Conservation (phyloP, 2,113 vertebrate genomes). For the Passerina amoena region DNA sequence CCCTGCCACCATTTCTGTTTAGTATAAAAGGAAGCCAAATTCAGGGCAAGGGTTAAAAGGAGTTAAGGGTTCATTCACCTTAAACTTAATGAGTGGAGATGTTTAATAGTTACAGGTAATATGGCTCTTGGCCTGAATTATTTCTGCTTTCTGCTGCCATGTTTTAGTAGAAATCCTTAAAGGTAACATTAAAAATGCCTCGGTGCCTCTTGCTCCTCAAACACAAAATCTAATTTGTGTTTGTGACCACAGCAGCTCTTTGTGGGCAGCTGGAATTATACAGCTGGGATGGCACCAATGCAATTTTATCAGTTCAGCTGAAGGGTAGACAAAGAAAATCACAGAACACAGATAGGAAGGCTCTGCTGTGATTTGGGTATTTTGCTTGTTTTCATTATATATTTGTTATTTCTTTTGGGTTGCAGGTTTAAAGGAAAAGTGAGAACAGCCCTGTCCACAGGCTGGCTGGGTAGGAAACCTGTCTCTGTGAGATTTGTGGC, state of each 20-base stretch:
- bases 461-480: neutral
- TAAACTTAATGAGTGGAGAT: neutral
- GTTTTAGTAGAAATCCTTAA: neutral
- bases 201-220: neutral
- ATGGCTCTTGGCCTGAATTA: neutral
- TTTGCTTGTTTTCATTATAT: neutral
- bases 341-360: neutral
- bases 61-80: neutral
- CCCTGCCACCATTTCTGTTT: neutral
- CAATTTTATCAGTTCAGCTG: neutral
- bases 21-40: neutral
- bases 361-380: neutral
- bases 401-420: neutral
- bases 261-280: neutral
- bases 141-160: neutral
- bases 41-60: neutral
- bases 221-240: neutral
- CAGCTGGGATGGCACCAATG: neutral
- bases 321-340: neutral
- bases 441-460: neutral
- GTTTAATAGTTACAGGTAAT: neutral
- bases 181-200: neutral
- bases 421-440: neutral
- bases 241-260: neutral
- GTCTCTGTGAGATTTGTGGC: neutral